These are phyloP conservation scores for Triops cancriformis DNA, from an alignment of 1,140 invertebrate species.

Conservation along the genomic window DNA sequence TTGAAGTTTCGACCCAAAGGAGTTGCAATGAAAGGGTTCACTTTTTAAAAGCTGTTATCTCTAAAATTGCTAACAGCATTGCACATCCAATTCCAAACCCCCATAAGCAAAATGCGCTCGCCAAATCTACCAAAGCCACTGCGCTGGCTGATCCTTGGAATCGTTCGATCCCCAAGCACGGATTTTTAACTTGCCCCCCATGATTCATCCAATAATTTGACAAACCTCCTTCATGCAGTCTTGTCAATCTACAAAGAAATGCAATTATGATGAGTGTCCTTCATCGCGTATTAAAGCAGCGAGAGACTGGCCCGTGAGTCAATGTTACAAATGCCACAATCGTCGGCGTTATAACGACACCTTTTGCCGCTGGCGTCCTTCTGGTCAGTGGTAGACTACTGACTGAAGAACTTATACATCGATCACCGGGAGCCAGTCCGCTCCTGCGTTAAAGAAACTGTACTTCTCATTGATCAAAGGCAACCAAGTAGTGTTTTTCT, in stretches of 20 bases:
- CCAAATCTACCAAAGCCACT: neutral
- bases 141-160: neutral
- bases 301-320: no score
- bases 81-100: neutral
- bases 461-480: neutral
- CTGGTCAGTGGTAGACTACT: no score
- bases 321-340: no score
- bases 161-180: neutral
- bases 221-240: neutral
- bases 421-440: no score
- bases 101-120: neutral
- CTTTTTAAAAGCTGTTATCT: neutral
- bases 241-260: neutral
- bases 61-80: neutral
- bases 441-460: no score
- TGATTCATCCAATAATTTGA: neutral
- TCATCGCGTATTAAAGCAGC: neutral
- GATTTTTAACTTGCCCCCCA: neutral
- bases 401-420: no score
- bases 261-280: neutral
- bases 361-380: no score
- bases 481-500: neutral
- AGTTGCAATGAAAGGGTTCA: no score
- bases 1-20: no score
- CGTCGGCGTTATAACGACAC: no score